These are phyloP conservation scores for Dolichotis patagonum DNA, from an alignment of 2,113 vertebrate species.

Conservation along the genomic window DNA sequence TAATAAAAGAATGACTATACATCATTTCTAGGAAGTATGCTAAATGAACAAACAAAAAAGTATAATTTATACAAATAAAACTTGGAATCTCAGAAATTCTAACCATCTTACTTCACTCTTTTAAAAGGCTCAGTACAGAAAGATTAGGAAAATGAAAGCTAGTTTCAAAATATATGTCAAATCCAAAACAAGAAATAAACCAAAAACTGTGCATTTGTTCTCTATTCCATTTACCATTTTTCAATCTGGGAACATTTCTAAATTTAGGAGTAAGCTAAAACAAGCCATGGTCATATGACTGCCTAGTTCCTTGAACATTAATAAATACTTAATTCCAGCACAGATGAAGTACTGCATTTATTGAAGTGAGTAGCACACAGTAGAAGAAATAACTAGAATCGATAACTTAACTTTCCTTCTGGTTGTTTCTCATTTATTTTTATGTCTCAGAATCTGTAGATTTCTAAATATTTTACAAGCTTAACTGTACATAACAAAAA, in stretches of 20 bases:
- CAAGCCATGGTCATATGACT: conserved; percentile 79
- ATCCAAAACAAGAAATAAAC: conserved; percentile 67
- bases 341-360: conserved; percentile 67
- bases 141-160: conserved; percentile 57
- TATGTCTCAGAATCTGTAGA: conserved; percentile 34
- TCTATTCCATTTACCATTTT: conserved; percentile 76
- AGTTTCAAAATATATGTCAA: conserved; percentile 65
- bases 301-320: conserved; percentile 79
- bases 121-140: conserved; percentile 58
- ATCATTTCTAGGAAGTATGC: conserved; percentile 63
- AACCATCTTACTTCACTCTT: conserved; percentile 43
- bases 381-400: conserved; percentile 64
- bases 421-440: conserved; percentile 41
- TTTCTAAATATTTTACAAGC: conserved; percentile 32
- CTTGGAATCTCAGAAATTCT: conserved; percentile 44
- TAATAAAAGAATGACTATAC: conserved; percentile 57
- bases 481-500: conserved; percentile 50
- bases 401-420: conserved; percentile 67
- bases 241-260: conserved; percentile 80
- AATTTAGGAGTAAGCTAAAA: conserved; percentile 82
- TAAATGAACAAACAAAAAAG: conserved; percentile 70
- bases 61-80: conserved; percentile 62
- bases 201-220: conserved; percentile 79
- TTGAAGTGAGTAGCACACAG: conserved; percentile 13
- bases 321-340: conserved; percentile 82